Evolutionary conservation across 2,888 invertebrate species (phyloP), one percentile per base, ranked within the genome.

Genomic region (Yponomeuta sedellus): DNA sequence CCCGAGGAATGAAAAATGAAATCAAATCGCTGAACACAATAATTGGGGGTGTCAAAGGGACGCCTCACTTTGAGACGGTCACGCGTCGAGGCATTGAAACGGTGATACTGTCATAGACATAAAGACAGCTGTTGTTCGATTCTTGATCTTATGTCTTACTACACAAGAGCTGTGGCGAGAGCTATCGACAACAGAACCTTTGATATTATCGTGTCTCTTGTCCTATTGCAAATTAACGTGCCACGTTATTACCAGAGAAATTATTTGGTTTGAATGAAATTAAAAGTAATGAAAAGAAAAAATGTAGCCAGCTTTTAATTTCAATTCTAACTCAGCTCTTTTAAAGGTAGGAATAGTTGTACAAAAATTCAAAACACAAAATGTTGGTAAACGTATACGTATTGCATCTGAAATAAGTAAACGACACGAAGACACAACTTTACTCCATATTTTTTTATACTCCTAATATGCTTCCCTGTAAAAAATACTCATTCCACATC

Each of bases 31-130:
- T 52, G 44, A 52, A 52, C 16, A 61, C n/a, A 61, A 61, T 61
- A 61, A 61, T 61, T 61, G 72, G 71, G 44, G 70, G 72, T 74
- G 75, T 80, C 82, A 83, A 84, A 84, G 83, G 79, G 73, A 79
- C 76, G 71, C 70, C 74, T 80, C 78, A 69, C 83, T 85, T 85
- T 85, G 85, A 79, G 71, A 68, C 64, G 76, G 77, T 77, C 81
- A 83, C 82, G 81, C 79, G 73, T 74, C 75, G 71, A 69, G 70
- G 72, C 71, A 34, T 34, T 34, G 34, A 71, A 34, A 52, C 44
- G 44, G 16, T 34, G 10, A 8, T 34, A 34, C 34, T 34, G 34
- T 34, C 34, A 34, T 8, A 8, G 34, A 52, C 44, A 16, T 16
- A 52, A 52, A 52, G 44, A 16, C 16, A 52, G 3, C 16, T 12